Evolutionary conservation across 2,888 invertebrate species (phyloP).

Genomic region (Drosophila monieri): DNA sequence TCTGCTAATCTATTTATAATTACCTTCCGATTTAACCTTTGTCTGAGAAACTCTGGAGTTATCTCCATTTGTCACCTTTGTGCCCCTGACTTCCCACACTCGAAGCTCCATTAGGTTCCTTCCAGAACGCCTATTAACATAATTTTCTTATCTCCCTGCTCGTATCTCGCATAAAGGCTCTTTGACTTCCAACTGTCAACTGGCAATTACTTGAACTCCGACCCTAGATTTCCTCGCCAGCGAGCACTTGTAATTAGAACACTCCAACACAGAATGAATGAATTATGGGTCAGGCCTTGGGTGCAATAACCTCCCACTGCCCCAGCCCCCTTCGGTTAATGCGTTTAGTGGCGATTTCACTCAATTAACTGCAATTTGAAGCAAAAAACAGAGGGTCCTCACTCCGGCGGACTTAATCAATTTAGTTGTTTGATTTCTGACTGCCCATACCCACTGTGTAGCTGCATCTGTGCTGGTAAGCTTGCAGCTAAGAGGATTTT

Average conservation of each 20-base stretch:
- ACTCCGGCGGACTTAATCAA: constrained; percentile 61
- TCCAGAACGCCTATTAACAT: constrained; percentile 14
- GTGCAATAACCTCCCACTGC: constrained; percentile 2
- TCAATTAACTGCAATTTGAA: constrained; percentile 71
- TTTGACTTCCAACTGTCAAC: constrained; percentile 63
- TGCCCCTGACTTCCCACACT: constrained; percentile 5
- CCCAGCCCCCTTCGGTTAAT: constrained; percentile 8
- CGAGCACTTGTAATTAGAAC: constrained; percentile 61
- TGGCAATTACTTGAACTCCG: constrained; percentile 71
- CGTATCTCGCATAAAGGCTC: constrained; percentile 59
- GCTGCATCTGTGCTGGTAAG: neutral
- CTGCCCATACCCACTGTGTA: constrained; percentile 46
- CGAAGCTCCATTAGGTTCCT: constrained; percentile 14
- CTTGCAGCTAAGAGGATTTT: constrained; percentile 27
- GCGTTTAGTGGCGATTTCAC: constrained; percentile 43
- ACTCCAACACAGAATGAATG: constrained; percentile 29
- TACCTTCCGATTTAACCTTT: neutral
- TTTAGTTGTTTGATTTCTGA: constrained; percentile 72
- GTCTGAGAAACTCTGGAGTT: neutral
- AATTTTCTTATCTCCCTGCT: constrained; percentile 34
- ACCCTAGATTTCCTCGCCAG: constrained; percentile 40
- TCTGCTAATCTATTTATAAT: neutral
- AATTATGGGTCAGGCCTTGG: constrained; percentile 52
- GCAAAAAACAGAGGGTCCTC: constrained; percentile 31
- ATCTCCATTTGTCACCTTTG: neutral